Percentiles rank a stretch among this genome's conserved stretches.
These are phyloP conservation scores for Nemurella pictetii DNA, from an alignment of 2,888 invertebrate genomes.

Conservation along the genomic window DNA sequence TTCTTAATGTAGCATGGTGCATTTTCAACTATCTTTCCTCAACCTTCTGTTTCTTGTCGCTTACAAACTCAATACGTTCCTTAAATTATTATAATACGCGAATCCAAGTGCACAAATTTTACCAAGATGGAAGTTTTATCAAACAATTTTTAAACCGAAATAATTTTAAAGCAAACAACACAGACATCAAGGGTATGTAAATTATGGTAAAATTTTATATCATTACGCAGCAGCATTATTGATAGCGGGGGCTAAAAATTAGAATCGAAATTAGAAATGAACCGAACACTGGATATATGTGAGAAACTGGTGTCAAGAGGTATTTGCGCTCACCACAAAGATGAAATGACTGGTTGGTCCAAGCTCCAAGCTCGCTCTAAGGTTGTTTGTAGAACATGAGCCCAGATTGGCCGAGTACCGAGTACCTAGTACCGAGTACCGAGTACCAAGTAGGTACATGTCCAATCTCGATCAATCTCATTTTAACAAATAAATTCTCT, in stretches of 20 bases:
- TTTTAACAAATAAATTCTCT: background rate
- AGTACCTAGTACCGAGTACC: no score
- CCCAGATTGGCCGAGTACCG: background rate
- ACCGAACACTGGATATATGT: background rate
- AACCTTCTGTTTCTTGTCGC: conserved; percentile 17
- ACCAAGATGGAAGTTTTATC: background rate
- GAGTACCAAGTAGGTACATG: no score
- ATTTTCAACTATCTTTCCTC: conserved; percentile 40
- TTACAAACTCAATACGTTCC: background rate
- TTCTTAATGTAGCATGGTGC: background rate
- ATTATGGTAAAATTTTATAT: background rate
- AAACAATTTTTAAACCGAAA: background rate
- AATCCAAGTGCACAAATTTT: background rate
- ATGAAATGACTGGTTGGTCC: background rate
- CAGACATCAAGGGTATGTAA: background rate
- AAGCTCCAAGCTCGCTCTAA: conserved; percentile 25
- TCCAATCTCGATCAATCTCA: background rate
- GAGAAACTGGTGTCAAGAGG: background rate
- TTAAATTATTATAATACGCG: background rate
- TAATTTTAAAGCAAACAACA: background rate
- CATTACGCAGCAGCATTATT: background rate
- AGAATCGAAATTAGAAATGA: background rate
- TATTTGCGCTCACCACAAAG: background rate
- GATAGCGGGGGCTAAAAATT: background rate
- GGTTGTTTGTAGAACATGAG: conserved; percentile 21